A percentile compares a stretch with the other conserved stretches of the same genome.
phyloP scores from a whole-genome alignment of 2,888 invertebrate genomes.

The Polydesmus complanatus region DNA sequence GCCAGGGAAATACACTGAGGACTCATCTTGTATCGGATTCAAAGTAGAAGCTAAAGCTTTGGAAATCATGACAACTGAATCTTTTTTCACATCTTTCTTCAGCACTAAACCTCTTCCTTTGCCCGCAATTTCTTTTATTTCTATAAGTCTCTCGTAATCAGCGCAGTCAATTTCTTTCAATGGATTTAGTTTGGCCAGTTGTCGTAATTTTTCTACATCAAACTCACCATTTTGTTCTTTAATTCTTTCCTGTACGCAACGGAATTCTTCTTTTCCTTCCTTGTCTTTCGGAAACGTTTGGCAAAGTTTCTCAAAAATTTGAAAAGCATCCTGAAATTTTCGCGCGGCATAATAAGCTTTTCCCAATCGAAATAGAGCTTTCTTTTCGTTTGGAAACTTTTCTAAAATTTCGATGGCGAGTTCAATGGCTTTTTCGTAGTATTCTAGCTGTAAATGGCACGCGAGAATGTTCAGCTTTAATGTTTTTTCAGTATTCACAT shows the following conservation, averaged over 20 bases:
- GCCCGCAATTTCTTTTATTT: slow-evolving; percentile 1
- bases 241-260: neutral
- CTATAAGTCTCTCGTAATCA: slow-evolving; percentile 1
- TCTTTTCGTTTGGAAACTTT: neutral
- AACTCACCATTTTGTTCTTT: neutral
- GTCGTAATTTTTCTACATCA: neutral
- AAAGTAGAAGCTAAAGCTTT: slow-evolving; percentile 1
- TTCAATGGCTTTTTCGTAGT: neutral
- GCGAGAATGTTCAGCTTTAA: neutral
- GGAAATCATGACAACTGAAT: neutral
- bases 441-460: neutral
- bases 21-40: too few relatives aligned
- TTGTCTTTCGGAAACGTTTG: neutral
- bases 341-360: neutral
- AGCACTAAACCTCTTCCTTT: slow-evolving; percentile 4
- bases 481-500: neutral
- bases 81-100: neutral
- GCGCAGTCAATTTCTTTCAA: neutral
- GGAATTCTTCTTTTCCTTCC: neutral
- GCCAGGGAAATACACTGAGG: neutral
- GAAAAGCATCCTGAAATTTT: neutral
- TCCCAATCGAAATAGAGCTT: slow-evolving; percentile 1
- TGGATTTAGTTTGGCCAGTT: neutral
- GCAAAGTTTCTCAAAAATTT: neutral
- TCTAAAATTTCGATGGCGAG: neutral